phyloP scores from a whole-genome alignment of 2,888 invertebrate genomes.

The Mechanitis mazaeus region DNA sequence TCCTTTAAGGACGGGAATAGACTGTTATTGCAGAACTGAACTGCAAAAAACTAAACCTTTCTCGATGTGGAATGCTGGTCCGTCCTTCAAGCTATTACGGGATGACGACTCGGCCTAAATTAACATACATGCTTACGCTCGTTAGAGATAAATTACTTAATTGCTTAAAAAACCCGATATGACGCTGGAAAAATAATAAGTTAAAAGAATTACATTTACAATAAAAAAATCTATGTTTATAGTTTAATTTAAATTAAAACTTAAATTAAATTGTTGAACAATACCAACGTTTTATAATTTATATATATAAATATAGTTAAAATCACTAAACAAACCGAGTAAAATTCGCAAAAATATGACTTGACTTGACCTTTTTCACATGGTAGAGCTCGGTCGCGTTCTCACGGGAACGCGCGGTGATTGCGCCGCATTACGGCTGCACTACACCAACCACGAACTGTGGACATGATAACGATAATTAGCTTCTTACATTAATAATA shows the following conservation, averaged over 20 bases:
- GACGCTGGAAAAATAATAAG: not conserved
- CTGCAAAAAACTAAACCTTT: conserved; percentile 32
- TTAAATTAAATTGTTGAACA: not conserved
- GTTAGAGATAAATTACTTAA: conserved; percentile 63
- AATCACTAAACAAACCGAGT: not conserved
- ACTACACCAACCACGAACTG: conserved; percentile 22
- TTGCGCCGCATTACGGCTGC: conserved; percentile 62
- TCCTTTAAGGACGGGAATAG: conserved; percentile 15
- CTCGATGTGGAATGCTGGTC: conserved; percentile 42
- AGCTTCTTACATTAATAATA: not conserved
- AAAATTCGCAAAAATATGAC: conserved; percentile 29
- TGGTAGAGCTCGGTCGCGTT: conserved; percentile 55
- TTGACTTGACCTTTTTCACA: conserved; percentile 52
- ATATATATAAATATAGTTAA: not conserved
- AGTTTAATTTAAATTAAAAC: no score
- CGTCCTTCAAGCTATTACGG: conserved; percentile 62
- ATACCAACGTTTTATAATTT: not conserved
- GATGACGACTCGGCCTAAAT: conserved; percentile 59
- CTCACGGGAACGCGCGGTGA: conserved; percentile 73
- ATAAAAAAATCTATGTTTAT: no score
- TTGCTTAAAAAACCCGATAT: conserved; percentile 39
- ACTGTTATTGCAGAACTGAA: conserved; percentile 15
- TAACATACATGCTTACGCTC: conserved; percentile 46
- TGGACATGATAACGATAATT: conserved; percentile 22
- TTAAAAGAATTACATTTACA: not conserved